phyloP scores from a whole-genome alignment of 1,140 invertebrate species.

The Drosophila kepulauana region DNA sequence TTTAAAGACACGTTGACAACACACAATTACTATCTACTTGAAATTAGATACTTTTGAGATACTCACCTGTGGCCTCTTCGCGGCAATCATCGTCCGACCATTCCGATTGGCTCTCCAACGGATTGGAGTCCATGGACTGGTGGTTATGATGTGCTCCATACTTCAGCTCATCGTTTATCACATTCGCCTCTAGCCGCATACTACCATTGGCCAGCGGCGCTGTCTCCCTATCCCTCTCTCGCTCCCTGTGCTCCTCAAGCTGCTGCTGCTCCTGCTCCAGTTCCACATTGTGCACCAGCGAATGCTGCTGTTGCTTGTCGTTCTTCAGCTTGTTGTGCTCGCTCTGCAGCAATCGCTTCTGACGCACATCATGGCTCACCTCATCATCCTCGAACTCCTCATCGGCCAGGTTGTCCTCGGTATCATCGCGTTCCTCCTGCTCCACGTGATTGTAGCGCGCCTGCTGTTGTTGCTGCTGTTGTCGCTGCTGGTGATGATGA shows the following conservation, averaged over 20 bases:
- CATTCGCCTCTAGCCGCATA: slow-evolving; percentile 73
- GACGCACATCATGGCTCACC: slow-evolving; percentile 77
- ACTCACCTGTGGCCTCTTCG: slow-evolving; percentile 83
- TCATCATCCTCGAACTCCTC: slow-evolving; percentile 84
- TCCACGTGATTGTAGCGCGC: slow-evolving; percentile 71
- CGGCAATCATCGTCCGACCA: slow-evolving; percentile 90
- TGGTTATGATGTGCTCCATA: slow-evolving; percentile 84
- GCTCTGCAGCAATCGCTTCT: slow-evolving; percentile 63
- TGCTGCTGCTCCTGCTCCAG: slow-evolving; percentile 34
- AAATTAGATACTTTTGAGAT: neutral
- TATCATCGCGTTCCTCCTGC: slow-evolving; percentile 79
- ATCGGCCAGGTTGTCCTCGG: slow-evolving; percentile 82
- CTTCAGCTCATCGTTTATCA: slow-evolving; percentile 85
- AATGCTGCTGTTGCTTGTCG: slow-evolving; percentile 22
- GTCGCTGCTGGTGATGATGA: slow-evolving; percentile 60
- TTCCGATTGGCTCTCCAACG: slow-evolving; percentile 89
- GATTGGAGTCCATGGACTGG: slow-evolving; percentile 84
- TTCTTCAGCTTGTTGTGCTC: slow-evolving; percentile 34
- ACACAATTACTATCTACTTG: neutral
- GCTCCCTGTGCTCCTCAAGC: slow-evolving; percentile 25
- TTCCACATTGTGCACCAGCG: slow-evolving; percentile 25
- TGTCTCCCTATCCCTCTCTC: slow-evolving; percentile 17
- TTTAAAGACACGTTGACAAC: neutral
- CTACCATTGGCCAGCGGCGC: slow-evolving; percentile 52
- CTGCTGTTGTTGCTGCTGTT: slow-evolving; percentile 55